phyloP scores from a whole-genome alignment of 2,113 vertebrate genomes.

The Grammomys surdaster region DNA sequence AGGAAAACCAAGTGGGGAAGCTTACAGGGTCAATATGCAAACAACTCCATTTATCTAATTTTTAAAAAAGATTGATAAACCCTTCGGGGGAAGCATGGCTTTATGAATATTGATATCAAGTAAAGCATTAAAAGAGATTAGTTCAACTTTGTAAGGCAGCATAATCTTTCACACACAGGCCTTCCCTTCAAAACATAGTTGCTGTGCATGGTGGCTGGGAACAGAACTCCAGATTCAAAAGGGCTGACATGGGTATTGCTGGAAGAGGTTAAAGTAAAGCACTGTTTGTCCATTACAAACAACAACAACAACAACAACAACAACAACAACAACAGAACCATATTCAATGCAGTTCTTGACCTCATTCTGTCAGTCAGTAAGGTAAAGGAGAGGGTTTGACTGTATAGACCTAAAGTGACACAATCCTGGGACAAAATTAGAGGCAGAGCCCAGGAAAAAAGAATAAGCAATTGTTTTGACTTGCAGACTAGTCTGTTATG shows the following conservation, averaged over 20 bases:
- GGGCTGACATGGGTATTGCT: background rate
- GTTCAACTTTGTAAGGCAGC: slow-evolving; percentile 57
- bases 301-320: too few species aligned
- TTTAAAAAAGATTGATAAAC: slow-evolving; percentile 71
- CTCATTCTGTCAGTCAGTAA: background rate
- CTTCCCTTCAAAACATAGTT: background rate
- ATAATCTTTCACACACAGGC: slow-evolving; percentile 16
- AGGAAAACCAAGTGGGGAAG: slow-evolving; percentile 54
- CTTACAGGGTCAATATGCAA: slow-evolving; percentile 76
- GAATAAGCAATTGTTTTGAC: background rate
- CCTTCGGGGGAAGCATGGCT: slow-evolving; percentile 36
- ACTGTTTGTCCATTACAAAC: background rate
- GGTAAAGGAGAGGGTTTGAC: background rate
- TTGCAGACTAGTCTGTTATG: background rate
- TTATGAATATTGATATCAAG: slow-evolving; percentile 77
- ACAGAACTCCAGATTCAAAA: background rate
- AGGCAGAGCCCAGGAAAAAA: background rate
- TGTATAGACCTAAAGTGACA: too few species aligned
- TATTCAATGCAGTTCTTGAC: background rate
- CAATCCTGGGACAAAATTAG: background rate
- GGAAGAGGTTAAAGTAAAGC: background rate
- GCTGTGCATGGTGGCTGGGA: background rate
- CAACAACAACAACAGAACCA: too few species aligned
- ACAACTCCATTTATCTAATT: slow-evolving; percentile 65
- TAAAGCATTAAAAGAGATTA: slow-evolving; percentile 67